Percentiles rank a stretch among this genome's conserved stretches.
Conservation (phyloP, 2,113 vertebrate species). For the Hippocampus abdominalis region DNA sequence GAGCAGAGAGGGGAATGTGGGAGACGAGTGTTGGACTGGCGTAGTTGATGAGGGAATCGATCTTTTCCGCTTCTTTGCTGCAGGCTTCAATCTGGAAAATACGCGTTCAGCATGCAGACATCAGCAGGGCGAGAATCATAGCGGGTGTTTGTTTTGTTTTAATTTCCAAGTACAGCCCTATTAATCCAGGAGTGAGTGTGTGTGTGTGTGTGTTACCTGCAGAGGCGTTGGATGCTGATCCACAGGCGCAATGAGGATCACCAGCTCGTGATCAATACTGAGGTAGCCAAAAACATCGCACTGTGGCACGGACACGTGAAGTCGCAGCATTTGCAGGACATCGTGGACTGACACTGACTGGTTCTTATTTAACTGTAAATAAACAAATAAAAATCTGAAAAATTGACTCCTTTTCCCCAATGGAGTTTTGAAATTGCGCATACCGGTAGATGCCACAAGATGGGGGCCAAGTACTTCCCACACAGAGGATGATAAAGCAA, state of each 20-base stretch:
- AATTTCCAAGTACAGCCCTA: neutral
- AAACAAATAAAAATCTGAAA: neutral
- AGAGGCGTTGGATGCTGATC: constrained; percentile 87
- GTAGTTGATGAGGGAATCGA: constrained; percentile 92
- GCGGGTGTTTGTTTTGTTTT: too few species aligned
- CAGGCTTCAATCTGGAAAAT: constrained; percentile 88
- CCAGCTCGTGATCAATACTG: constrained; percentile 90
- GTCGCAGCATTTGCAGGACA: constrained; percentile 85
- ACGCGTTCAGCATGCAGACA: neutral
- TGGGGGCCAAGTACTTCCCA: neutral
- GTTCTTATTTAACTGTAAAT: constrained; percentile 84
- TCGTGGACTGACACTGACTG: constrained; percentile 86
- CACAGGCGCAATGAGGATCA: constrained; percentile 89
- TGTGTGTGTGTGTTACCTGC: constrained; percentile 75
- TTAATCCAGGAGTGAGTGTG: too few species aligned
- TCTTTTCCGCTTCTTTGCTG: constrained; percentile 97
- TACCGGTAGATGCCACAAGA: neutral
- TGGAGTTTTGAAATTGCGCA: neutral
- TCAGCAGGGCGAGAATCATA: too few species aligned
- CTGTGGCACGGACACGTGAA: constrained; percentile 92
- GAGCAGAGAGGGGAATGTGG: constrained; percentile 89
- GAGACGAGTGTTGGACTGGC: constrained; percentile 89
- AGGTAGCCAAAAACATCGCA: constrained; percentile 96
- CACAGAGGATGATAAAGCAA: neutral
- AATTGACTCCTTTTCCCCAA: too few species aligned